phyloP scores from a whole-genome alignment of 2,797 vertebrate species.

The Pseudochirops corinnae region DNA sequence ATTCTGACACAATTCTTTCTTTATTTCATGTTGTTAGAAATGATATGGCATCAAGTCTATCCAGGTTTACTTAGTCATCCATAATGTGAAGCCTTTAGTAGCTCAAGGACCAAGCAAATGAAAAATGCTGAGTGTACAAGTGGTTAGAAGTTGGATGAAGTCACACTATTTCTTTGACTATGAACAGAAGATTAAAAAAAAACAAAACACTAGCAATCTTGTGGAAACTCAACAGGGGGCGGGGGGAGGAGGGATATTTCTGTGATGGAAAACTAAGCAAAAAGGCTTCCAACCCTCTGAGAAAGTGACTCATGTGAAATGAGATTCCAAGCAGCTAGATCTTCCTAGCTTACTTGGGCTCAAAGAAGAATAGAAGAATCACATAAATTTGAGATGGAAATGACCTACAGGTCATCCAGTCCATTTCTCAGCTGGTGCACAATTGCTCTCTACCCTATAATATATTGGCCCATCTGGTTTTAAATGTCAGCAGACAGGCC shows the following conservation, averaged over 20 bases:
- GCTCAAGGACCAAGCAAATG: not conserved
- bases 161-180: not conserved
- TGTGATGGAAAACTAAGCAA: not conserved
- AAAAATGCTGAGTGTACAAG: not conserved
- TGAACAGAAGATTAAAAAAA: not conserved
- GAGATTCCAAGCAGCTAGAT: not conserved
- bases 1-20: not conserved
- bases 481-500: not conserved
- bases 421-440: constrained; percentile 4
- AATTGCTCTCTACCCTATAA: not conserved
- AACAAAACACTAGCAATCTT: not conserved
- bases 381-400: not conserved
- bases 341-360: constrained; percentile 15
- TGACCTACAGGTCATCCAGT: not conserved
- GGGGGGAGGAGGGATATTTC: not conserved
- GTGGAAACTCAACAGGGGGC: not conserved
- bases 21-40: not conserved
- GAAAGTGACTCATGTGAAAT: constrained; percentile 26
- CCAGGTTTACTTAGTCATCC: not conserved
- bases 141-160: constrained; percentile 21
- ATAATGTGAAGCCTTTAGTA: not conserved
- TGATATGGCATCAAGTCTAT: not conserved
- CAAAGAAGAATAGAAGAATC: not conserved
- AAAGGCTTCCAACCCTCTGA: not conserved
- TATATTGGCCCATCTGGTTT: constrained; percentile 19